These are phyloP conservation scores for Theonella swinhoei DNA, from an alignment of 37 sponge, comb jelly and placozoan species.

Conservation along the genomic window DNA sequence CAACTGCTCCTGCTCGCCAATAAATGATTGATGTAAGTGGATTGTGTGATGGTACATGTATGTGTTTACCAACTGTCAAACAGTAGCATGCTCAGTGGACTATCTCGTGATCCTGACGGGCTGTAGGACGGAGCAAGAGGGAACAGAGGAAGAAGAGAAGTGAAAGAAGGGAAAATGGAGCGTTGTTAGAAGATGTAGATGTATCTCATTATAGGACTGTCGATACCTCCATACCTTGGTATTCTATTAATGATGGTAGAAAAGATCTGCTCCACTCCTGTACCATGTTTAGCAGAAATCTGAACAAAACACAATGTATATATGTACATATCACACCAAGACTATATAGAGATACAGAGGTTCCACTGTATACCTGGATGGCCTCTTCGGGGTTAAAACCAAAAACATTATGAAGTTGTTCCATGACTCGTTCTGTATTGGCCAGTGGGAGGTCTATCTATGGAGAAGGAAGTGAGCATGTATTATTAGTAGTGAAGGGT, in stretches of 20 bases:
- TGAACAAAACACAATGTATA: neutral
- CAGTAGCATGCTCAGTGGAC: slow-evolving; percentile 63
- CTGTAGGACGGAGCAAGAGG: neutral
- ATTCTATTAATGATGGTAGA: slow-evolving; percentile 63
- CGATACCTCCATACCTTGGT: slow-evolving; percentile 33
- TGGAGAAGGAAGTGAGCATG: too few species aligned
- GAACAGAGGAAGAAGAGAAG: neutral
- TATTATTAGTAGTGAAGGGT: too few species aligned
- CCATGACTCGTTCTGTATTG: slow-evolving; percentile 52
- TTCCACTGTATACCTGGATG: slow-evolving; percentile 26
- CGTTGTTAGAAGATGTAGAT: neutral
- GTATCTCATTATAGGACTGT: neutral
- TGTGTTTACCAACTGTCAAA: slow-evolving; percentile 89
- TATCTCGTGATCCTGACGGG: slow-evolving; percentile 10
- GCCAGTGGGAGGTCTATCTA: slow-evolving; percentile 80
- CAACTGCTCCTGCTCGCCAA: too few species aligned
- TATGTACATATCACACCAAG: neutral
- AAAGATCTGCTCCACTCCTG: slow-evolving; percentile 65
- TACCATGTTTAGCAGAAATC: slow-evolving; percentile 91
- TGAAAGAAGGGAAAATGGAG: neutral
- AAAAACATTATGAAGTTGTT: slow-evolving; percentile 72
- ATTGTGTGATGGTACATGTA: too few species aligned
- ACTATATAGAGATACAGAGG: too few species aligned
- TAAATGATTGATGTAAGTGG: too few species aligned
- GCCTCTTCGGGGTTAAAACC: slow-evolving; percentile 49